These are phyloP conservation scores for Vanessa atalanta DNA, from an alignment of 1,140 invertebrate genomes.

Conservation along the genomic window DNA sequence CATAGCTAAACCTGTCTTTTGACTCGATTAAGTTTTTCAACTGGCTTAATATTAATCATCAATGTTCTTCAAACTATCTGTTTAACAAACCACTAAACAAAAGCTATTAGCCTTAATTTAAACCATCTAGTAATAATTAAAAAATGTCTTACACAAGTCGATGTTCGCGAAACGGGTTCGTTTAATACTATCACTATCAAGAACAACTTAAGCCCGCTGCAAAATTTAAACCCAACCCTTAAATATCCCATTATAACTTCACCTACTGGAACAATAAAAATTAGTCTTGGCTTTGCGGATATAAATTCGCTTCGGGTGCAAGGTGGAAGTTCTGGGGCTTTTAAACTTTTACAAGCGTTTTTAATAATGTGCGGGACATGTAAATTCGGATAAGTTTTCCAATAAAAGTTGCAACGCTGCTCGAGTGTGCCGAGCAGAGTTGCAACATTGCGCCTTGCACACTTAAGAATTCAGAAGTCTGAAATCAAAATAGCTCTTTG, in stretches of 20 bases:
- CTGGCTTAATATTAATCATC: too few species aligned
- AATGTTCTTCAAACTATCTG: too few species aligned
- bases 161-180: neutral
- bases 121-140: too few species aligned
- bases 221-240: slow-evolving; percentile 19
- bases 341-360: slow-evolving; percentile 68
- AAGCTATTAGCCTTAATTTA: too few species aligned
- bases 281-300: slow-evolving; percentile 37
- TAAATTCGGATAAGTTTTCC: slow-evolving; percentile 77
- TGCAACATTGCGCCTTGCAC: slow-evolving; percentile 26
- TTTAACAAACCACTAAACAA: too few species aligned
- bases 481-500: slow-evolving; percentile 11
- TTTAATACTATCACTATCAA: slow-evolving; percentile 8
- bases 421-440: slow-evolving; percentile 14
- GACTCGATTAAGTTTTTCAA: too few species aligned
- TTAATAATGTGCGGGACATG: slow-evolving; percentile 75
- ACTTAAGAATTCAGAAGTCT: slow-evolving; percentile 28
- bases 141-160: neutral
- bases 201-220: slow-evolving; percentile 3
- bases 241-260: slow-evolving; percentile 42
- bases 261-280: slow-evolving; percentile 40
- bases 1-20: too few species aligned
- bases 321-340: slow-evolving; percentile 42
- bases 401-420: slow-evolving; percentile 72
- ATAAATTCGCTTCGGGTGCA: slow-evolving; percentile 41